phyloP scores from a whole-genome alignment of 2,888 invertebrate species.

The Acanthosepion pharaonis region DNA sequence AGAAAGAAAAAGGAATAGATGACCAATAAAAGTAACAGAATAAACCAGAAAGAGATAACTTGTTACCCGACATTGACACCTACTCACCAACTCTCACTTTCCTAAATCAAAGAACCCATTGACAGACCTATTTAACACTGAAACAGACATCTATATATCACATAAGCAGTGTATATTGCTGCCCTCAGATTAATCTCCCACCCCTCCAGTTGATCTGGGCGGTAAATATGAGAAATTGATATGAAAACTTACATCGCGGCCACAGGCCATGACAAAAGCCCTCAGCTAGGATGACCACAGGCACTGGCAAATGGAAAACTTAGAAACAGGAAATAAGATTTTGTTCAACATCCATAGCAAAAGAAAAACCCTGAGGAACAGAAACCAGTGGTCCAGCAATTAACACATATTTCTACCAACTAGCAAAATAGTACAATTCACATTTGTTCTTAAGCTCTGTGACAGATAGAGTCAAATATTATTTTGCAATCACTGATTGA shows the following conservation, averaged over 20 bases:
- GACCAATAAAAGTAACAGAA: background rate
- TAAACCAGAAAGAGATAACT: background rate
- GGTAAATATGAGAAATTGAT: background rate
- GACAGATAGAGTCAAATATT: background rate
- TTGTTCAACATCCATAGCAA: background rate
- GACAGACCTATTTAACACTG: background rate
- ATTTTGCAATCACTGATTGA: too few species aligned
- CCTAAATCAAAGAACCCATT: background rate
- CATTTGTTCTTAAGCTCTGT: background rate
- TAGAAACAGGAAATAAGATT: background rate
- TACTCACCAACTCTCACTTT: background rate
- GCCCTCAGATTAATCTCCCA: background rate
- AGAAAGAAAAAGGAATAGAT: background rate
- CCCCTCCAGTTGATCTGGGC: background rate
- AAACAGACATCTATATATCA: background rate
- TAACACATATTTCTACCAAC: background rate
- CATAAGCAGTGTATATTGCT: background rate
- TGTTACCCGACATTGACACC: background rate
- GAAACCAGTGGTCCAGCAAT: background rate
- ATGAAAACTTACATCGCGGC: background rate
- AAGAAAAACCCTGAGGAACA: background rate
- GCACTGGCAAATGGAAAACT: background rate
- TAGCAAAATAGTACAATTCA: background rate
- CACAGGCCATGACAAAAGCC: conserved; percentile 16
- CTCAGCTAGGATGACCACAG: background rate